Conservation (phyloP, 1,140 invertebrate species). For the Halotydeus destructor region DNA sequence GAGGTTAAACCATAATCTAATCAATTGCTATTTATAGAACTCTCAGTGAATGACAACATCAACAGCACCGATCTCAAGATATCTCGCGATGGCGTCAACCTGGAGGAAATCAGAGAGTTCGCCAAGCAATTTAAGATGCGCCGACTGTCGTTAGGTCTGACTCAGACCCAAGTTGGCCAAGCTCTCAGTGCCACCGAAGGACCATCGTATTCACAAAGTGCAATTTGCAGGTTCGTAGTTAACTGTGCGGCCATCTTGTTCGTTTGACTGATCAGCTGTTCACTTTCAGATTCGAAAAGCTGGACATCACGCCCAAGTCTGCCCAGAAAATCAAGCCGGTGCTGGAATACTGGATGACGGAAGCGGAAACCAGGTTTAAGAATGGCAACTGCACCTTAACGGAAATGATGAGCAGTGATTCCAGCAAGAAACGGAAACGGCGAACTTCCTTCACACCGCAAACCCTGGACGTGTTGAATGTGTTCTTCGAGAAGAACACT, state of each 20-base stretch:
- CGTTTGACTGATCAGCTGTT: conserved; percentile 16
- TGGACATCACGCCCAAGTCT: conserved; percentile 97
- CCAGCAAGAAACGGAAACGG: conserved; percentile 84
- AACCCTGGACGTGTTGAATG: conserved; percentile 76
- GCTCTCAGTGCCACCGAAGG: conserved; percentile 85
- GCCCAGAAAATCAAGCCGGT: conserved; percentile 97
- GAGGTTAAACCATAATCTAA: too few species aligned
- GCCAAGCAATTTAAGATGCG: conserved; percentile 89
- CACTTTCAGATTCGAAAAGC: conserved; percentile 77
- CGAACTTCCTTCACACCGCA: conserved; percentile 90
- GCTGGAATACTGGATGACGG: conserved; percentile 91
- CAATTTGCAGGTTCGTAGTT: conserved; percentile 72
- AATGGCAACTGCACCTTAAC: conserved; percentile 75
- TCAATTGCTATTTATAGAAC: too few species aligned
- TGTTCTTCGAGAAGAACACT: conserved; percentile 86
- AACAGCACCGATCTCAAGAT: conserved; percentile 79
- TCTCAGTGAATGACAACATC: too few species aligned
- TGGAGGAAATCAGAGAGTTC: conserved; percentile 95
- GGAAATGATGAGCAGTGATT: conserved; percentile 85
- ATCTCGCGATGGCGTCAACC: conserved; percentile 83
- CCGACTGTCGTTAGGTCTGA: conserved; percentile 71
- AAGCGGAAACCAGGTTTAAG: conserved; percentile 75
- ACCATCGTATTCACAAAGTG: conserved; percentile 91
- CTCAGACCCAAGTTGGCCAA: conserved; percentile 87
- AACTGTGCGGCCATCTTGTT: conserved; percentile 35